Conservation (phyloP, 2,888 invertebrate species). For the Drosophila macrospina region DNA sequence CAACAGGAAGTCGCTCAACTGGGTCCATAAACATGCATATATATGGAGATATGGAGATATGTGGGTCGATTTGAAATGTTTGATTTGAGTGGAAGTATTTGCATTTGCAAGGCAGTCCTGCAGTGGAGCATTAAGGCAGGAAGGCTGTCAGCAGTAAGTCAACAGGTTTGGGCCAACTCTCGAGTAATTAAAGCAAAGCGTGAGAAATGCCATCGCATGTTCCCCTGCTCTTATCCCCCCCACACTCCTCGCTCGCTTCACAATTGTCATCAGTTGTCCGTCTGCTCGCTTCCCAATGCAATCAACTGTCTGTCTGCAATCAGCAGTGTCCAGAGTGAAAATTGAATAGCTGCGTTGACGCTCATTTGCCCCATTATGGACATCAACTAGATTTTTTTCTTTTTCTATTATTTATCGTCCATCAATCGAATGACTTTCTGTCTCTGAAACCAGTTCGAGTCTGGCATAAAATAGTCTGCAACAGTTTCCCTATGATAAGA, state of each 20-base stretch:
- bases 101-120: conserved; percentile 31
- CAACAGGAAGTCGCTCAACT: conserved; percentile 61
- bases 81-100: conserved; percentile 22
- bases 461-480: neutral
- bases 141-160: conserved; percentile 19
- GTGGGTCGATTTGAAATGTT: conserved; percentile 42
- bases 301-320: conserved; percentile 13
- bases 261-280: conserved; percentile 7
- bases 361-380: conserved; percentile 70
- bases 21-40: neutral
- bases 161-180: conserved; percentile 17
- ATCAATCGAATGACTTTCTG: conserved; percentile 1
- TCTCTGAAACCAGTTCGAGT: conserved; percentile 30
- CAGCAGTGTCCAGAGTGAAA: conserved; percentile 52
- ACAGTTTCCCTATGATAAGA: neutral
- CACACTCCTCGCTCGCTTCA: neutral
- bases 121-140: conserved; percentile 9
- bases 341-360: conserved; percentile 63
- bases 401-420: conserved; percentile 40
- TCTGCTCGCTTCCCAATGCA: neutral
- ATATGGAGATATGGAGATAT: conserved; percentile 5
- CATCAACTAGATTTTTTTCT: conserved; percentile 61
- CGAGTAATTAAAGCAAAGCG: conserved; percentile 58
- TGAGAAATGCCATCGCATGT: conserved; percentile 66
- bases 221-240: neutral